Evolutionary conservation across 1,140 invertebrate genomes (phyloP).

Genomic region (Phenacoccus solenopsis): DNA sequence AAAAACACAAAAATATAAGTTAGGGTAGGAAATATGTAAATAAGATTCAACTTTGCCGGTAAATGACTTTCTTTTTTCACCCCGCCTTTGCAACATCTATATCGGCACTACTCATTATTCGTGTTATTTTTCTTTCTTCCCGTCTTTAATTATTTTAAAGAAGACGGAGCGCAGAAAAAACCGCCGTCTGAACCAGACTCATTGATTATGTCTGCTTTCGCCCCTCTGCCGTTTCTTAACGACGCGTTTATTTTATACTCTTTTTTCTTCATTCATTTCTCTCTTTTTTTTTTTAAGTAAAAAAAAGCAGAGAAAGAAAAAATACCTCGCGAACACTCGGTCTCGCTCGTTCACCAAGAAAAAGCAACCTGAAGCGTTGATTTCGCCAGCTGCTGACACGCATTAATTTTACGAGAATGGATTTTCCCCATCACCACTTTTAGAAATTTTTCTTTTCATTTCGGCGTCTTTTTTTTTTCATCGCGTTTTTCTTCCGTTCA

Average conservation of each 20-base stretch:
- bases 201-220: constrained; percentile 9
- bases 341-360: background rate
- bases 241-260: background rate
- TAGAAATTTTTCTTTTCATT: constrained; percentile 13
- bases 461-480: background rate
- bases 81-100: background rate
- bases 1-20: constrained; percentile 18
- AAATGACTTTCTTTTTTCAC: constrained; percentile 6
- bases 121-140: constrained; percentile 6
- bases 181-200: constrained; percentile 13
- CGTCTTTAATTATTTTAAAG: constrained; percentile 11
- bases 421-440: constrained; percentile 5
- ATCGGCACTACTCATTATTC: constrained; percentile 5
- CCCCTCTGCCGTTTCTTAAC: background rate
- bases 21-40: constrained; percentile 18
- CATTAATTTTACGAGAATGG: constrained; percentile 16
- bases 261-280: background rate
- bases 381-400: constrained; percentile 13
- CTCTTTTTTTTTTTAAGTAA: background rate
- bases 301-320: background rate
- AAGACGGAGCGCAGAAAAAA: constrained; percentile 11
- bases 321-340: background rate
- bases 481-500: background rate
- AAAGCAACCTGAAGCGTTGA: constrained; percentile 12
- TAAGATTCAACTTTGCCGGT: constrained; percentile 12